Conservation (phyloP, 2,113 vertebrate genomes). For the Bubalus kerabau region DNA sequence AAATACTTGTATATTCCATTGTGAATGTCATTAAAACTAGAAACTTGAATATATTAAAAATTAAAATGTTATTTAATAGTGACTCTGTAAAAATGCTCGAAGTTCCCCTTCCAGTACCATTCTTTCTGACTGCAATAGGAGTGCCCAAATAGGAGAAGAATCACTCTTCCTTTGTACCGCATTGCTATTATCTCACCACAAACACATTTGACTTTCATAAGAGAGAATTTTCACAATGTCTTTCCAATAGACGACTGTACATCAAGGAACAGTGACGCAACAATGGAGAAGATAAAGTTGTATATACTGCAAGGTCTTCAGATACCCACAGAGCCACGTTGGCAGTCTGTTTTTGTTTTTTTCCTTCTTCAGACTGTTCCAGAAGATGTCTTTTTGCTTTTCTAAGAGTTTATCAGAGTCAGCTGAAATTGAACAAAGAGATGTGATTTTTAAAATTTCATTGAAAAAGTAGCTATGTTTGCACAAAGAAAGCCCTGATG, state of each 20-base stretch:
- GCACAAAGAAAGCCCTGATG: neutral
- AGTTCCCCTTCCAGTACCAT: neutral
- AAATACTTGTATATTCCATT: slow-evolving; percentile 36
- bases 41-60: slow-evolving; percentile 26
- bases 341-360: neutral
- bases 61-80: neutral
- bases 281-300: neutral
- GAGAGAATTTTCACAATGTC: neutral
- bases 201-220: neutral
- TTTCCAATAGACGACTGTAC: neutral
- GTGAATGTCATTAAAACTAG: slow-evolving; percentile 22
- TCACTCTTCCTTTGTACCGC: neutral
- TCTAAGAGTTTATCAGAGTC: neutral
- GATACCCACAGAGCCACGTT: neutral
- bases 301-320: neutral
- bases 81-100: neutral
- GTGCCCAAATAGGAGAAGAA: neutral
- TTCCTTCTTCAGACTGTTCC: neutral
- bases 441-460: neutral
- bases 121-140: neutral
- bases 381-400: neutral
- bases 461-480: slow-evolving; percentile 27
- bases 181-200: neutral
- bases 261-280: neutral
- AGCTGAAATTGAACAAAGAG: neutral